Base-by-base conservation (phyloP, 1,140 invertebrate genomes). In the Drosophila bocki region DNA sequence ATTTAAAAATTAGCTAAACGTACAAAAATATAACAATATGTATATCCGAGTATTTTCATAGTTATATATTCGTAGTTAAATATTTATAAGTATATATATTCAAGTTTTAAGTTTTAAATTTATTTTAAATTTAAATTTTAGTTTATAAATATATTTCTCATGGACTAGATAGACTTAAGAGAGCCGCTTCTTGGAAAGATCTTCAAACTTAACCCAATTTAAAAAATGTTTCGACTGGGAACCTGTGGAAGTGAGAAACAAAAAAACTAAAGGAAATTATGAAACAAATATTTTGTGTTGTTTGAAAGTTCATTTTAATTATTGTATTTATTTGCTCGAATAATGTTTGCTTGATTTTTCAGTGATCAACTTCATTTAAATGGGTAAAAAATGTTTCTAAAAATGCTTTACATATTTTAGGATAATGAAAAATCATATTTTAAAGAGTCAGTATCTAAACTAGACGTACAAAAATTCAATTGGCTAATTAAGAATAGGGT, bases 11-110 rank as follows among this genome's bases (percentile, higher is more conserved):
- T 90, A 90, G 85, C 85, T 90, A 90, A 90, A 88, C 78, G 86
- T 90, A 90, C 85, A 90, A 90, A 90, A 90, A 90, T 90, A 90
- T 90, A 90, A 88, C 84, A 88, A 78, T 88, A 87, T 81, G 63
- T 78, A 58, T 78, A 83, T 83, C 33, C 54, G 59, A 83, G 57
- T 75, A 78, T 71, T 65, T 68, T 13, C 51, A 56, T 67, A 78
- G 53, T 60, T 67, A 85, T 86, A 78, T 72, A 75, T 81, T 67
- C 75, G 57, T 72, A 79, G 53, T 85, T 84, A 47, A 78, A 85
- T 77, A 82, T 59, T 82, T 68, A 75, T 68, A 75, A 70, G 44
- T 64, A 51, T 47, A 65, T 22, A 48, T 62, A 37, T 53, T 42
- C 17, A 35, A 44, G 39, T 65, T 50, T n/a, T 50, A 26, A 8